These are phyloP conservation scores for Tipula helvola DNA, from an alignment of 2,888 invertebrate genomes.

Conservation along the genomic window DNA sequence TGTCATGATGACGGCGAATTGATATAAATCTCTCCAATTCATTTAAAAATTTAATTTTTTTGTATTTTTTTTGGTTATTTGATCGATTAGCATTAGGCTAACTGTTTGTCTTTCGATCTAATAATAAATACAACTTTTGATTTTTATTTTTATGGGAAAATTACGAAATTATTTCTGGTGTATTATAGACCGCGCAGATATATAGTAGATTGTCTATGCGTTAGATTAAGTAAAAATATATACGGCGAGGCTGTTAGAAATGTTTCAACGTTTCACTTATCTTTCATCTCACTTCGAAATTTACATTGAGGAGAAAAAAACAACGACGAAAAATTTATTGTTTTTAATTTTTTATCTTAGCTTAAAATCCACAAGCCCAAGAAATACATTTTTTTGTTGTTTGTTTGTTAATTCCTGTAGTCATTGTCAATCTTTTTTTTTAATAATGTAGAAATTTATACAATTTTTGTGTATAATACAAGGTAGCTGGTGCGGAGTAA, in stretches of 20 bases:
- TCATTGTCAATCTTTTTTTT: neutral
- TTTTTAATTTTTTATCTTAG: neutral
- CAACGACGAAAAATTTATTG: neutral
- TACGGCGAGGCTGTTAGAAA: neutral
- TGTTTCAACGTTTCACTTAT: neutral
- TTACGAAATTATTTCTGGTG: neutral
- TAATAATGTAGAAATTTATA: neutral
- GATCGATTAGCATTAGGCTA: neutral
- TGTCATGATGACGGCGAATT: constrained; percentile 4
- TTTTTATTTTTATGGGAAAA: neutral
- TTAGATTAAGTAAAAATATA: neutral
- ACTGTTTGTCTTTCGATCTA: neutral
- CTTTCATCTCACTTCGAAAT: neutral
- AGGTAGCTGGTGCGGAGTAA: neutral
- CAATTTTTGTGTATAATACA: neutral
- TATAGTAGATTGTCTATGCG: neutral
- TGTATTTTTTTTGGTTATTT: neutral
- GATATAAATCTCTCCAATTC: neutral
- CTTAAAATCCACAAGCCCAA: neutral
- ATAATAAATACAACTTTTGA: neutral
- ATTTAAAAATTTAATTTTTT: neutral
- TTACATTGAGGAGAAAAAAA: neutral
- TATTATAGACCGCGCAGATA: neutral
- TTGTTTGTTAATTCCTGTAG: neutral
- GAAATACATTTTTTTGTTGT: neutral